Conservation (phyloP, 2,888 invertebrate genomes). For the Chrysolina americana region DNA sequence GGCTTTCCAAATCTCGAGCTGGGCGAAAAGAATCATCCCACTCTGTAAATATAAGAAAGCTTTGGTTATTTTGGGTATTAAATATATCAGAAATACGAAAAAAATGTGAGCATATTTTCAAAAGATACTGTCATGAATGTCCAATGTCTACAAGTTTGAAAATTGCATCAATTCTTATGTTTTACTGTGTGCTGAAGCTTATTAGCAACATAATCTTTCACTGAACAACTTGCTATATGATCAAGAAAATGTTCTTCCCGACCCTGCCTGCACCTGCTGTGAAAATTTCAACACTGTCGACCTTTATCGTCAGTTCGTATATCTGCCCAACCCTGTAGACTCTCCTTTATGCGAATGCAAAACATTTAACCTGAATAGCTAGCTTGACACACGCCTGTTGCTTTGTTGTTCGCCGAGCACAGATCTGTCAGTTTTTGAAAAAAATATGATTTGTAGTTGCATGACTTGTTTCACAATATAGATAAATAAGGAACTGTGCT, state of each 20-base stretch:
- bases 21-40: conserved; percentile 88
- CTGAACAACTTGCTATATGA: no score
- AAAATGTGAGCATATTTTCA: no score
- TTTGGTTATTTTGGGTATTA: no score
- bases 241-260: no score
- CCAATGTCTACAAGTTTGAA: no score
- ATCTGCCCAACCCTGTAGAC: conserved; percentile 5
- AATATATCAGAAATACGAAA: no score
- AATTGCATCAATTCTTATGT: no score
- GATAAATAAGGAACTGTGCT: conserved; percentile 12
- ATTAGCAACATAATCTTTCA: no score
- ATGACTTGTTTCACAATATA: conserved; percentile 17
- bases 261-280: neutral
- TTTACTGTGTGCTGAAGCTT: no score
- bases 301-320: neutral
- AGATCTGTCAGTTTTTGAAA: conserved; percentile 24
- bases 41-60: conserved; percentile 72
- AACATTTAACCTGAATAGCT: conserved; percentile 26
- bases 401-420: conserved; percentile 1
- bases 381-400: neutral
- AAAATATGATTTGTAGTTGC: conserved; percentile 23
- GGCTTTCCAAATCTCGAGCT: conserved; percentile 93
- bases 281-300: neutral
- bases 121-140: no score
- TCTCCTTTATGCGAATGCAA: conserved; percentile 5